Conservation (phyloP, 2,888 invertebrate genomes). For the Lithophane semibrunnea region DNA sequence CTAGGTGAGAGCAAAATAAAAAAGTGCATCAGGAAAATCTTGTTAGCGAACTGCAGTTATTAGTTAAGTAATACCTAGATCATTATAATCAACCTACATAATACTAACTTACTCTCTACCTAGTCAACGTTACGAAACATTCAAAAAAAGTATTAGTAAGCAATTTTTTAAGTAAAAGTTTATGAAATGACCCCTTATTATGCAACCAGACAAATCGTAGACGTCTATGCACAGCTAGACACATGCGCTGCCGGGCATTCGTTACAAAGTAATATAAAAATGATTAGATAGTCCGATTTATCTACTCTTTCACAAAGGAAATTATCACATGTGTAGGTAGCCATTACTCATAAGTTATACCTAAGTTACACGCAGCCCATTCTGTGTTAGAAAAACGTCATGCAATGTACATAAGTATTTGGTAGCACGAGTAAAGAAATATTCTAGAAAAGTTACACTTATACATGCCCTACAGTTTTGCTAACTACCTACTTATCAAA, state of each 20-base stretch:
- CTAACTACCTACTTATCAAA: neutral
- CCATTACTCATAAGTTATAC: conserved; percentile 25
- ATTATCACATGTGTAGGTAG: conserved; percentile 24
- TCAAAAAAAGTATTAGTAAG: conserved; percentile 34
- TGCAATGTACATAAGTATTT: conserved; percentile 5
- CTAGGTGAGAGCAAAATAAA: too few relatives aligned
- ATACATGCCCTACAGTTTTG: neutral
- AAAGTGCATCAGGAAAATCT: neutral
- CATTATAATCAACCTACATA: conserved; percentile 2
- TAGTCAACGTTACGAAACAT: conserved; percentile 25
- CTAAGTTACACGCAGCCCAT: conserved; percentile 13
- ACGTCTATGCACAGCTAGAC: neutral
- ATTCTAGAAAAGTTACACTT: neutral
- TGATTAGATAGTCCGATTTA: conserved; percentile 45
- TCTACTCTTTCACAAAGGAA: conserved; percentile 35
- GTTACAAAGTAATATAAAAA: conserved; percentile 26
- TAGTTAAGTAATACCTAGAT: conserved; percentile 9
- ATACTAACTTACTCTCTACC: conserved; percentile 7
- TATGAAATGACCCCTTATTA: conserved; percentile 19
- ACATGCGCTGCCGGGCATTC: neutral
- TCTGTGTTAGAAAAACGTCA: conserved; percentile 39
- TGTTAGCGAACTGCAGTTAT: neutral
- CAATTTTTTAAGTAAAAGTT: conserved; percentile 25
- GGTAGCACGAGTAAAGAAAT: neutral
- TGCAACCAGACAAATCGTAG: conserved; percentile 24